phyloP scores from a whole-genome alignment of 1,140 invertebrate species.

The Samia ricini region DNA sequence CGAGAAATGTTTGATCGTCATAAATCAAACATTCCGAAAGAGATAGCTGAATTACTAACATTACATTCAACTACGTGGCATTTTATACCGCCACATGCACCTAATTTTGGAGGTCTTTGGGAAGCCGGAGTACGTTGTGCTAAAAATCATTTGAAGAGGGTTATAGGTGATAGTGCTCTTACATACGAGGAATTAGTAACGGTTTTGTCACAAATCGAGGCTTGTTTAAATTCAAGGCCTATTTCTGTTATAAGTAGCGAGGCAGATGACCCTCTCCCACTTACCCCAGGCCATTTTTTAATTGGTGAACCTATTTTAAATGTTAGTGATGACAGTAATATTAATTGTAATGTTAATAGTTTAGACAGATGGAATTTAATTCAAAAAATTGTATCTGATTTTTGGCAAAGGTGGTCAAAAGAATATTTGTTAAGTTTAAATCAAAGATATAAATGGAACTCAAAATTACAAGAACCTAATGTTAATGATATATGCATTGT shows the following conservation, averaged over 20 bases:
- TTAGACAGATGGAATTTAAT: neutral
- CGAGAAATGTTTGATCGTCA: neutral
- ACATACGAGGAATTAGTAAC: constrained; percentile 2
- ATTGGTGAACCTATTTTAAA: neutral
- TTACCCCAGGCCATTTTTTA: constrained; percentile 1
- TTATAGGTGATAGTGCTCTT: neutral
- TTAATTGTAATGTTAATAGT: neutral
- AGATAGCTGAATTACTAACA: neutral
- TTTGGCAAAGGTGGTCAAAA: neutral
- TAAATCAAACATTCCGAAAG: neutral
- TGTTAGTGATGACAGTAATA: neutral
- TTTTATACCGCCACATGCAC: neutral
- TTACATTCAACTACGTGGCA: neutral
- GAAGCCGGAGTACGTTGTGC: neutral
- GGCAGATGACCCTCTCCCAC: neutral
- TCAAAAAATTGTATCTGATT: neutral
- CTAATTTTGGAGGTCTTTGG: constrained; percentile 7
- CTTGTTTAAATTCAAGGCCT: constrained; percentile 3
- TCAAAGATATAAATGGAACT: constrained; percentile 6
- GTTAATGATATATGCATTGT: constrained; percentile 10
- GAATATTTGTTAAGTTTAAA: neutral
- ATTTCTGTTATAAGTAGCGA: neutral
- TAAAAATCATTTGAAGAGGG: neutral
- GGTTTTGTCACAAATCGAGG: neutral
- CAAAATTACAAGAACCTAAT: neutral